Percentiles rank a stretch among this genome's conserved stretches.
Conservation (phyloP, 2,797 vertebrate genomes). For the Arvicola amphibius region DNA sequence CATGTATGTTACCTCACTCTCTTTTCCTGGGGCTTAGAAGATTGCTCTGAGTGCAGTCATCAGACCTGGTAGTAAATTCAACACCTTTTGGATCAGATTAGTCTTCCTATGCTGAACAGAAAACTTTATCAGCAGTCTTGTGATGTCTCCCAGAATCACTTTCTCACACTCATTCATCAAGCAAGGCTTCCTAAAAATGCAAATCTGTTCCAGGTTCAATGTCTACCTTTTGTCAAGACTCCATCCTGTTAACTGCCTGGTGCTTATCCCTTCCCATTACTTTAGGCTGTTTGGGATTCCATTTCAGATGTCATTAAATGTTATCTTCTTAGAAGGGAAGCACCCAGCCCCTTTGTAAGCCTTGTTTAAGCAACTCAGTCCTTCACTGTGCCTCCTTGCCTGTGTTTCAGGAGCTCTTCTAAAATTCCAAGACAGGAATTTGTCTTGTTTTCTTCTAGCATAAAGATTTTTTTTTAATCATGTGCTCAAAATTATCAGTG, state of each 20-base stretch:
- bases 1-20: neutral
- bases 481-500: neutral
- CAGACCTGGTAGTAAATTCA: neutral
- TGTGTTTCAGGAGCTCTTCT: neutral
- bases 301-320: neutral
- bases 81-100: neutral
- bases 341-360: neutral
- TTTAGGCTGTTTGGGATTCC: neutral
- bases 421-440: neutral
- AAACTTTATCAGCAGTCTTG: neutral
- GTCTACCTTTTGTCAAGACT: neutral
- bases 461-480: neutral
- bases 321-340: conserved; percentile 17
- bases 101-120: neutral
- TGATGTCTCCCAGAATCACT: neutral
- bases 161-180: neutral
- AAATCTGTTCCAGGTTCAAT: neutral
- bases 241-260: neutral
- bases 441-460: conserved; percentile 2
- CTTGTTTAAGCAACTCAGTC: neutral
- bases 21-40: neutral
- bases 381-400: neutral
- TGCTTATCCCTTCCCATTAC: neutral
- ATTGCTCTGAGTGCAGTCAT: neutral
- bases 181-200: neutral